phyloP scores from a whole-genome alignment of 2,888 invertebrate species.

The Hipparchia semele region DNA sequence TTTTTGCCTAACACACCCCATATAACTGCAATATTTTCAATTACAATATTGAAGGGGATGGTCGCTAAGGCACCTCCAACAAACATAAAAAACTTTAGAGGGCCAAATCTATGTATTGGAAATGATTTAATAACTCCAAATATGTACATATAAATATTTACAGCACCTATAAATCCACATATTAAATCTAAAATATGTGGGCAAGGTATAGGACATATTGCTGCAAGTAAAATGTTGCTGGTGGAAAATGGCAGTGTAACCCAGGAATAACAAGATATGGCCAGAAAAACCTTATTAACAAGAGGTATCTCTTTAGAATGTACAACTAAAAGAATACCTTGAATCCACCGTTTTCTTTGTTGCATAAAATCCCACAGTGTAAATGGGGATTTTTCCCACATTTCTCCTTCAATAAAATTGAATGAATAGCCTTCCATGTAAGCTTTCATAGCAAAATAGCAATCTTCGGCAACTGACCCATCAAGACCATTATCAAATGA shows the following conservation, averaged over 20 bases:
- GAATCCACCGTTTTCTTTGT: slow-evolving; percentile 98
- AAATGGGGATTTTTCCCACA: slow-evolving; percentile 99
- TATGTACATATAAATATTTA: slow-evolving; percentile 98
- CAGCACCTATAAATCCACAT: slow-evolving; percentile 95
- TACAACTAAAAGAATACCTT: slow-evolving; percentile 94
- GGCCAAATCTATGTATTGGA: slow-evolving; percentile 93
- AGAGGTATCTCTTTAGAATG: slow-evolving; percentile 93
- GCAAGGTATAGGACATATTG: slow-evolving; percentile 93
- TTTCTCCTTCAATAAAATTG: slow-evolving; percentile 98
- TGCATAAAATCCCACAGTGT: slow-evolving; percentile 97
- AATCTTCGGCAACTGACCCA: slow-evolving; percentile 99
- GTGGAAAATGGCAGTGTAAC: slow-evolving; percentile 96
- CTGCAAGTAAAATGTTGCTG: slow-evolving; percentile 93
- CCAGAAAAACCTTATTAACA: slow-evolving; percentile 90
- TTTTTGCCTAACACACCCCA: slow-evolving; percentile 98
- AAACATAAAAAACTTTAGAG: slow-evolving; percentile 89
- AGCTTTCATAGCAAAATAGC: slow-evolving; percentile 98
- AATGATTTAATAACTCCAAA: slow-evolving; percentile 99
- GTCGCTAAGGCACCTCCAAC: slow-evolving; percentile 94
- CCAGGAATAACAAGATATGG: slow-evolving; percentile 97
- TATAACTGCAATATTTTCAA: slow-evolving; percentile 97
- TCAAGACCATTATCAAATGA: slow-evolving; percentile 98
- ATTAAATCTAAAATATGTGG: slow-evolving; percentile 92
- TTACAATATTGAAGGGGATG: slow-evolving; percentile 96
- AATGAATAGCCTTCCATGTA: slow-evolving; percentile 95